A percentile compares a stretch with the other conserved stretches of the same genome.
Conservation (phyloP, 37 sponge, comb jelly and placozoan species). For the Spongilla lacustris region DNA sequence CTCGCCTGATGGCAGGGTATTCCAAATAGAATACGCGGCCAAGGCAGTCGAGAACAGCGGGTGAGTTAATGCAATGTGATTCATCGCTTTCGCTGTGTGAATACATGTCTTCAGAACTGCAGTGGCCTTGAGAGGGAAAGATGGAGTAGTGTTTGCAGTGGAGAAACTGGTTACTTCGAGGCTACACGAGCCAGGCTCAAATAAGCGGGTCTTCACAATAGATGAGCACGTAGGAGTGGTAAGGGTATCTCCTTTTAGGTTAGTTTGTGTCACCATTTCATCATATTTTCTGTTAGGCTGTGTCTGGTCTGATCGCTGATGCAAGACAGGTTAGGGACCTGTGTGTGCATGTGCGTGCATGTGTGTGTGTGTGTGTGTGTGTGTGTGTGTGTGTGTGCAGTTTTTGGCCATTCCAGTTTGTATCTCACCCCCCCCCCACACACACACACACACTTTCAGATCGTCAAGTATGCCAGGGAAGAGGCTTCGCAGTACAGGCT, state of each 20-base stretch:
- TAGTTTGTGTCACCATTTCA: background rate
- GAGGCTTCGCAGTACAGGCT: slow-evolving; percentile 83
- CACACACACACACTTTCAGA: slow-evolving; percentile 6
- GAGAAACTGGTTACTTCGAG: slow-evolving; percentile 94
- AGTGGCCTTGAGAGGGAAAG: slow-evolving; percentile 85
- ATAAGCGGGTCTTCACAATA: slow-evolving; percentile 86
- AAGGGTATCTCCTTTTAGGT: slow-evolving; percentile 5
- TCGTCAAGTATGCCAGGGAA: slow-evolving; percentile 74
- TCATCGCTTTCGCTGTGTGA: background rate
- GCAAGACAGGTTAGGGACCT: slow-evolving; percentile 55
- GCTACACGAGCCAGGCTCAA: slow-evolving; percentile 82
- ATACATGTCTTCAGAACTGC: slow-evolving; percentile 54
- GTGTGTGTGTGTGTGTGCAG: background rate
- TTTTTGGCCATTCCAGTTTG: background rate
- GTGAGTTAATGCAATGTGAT: slow-evolving; percentile 39
- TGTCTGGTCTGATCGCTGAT: slow-evolving; percentile 89
- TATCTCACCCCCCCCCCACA: background rate
- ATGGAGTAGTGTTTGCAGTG: slow-evolving; percentile 99
- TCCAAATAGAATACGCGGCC: slow-evolving; percentile 94
- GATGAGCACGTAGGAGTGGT: slow-evolving; percentile 95
- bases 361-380: background rate
- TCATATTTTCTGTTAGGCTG: slow-evolving; percentile 31
- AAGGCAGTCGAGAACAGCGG: slow-evolving; percentile 97
- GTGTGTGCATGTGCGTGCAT: background rate
- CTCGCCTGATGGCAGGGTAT: slow-evolving; percentile 96